Base-by-base conservation (phyloP, 2,113 vertebrate species). In the Oncorhynchus gorbuscha region DNA sequence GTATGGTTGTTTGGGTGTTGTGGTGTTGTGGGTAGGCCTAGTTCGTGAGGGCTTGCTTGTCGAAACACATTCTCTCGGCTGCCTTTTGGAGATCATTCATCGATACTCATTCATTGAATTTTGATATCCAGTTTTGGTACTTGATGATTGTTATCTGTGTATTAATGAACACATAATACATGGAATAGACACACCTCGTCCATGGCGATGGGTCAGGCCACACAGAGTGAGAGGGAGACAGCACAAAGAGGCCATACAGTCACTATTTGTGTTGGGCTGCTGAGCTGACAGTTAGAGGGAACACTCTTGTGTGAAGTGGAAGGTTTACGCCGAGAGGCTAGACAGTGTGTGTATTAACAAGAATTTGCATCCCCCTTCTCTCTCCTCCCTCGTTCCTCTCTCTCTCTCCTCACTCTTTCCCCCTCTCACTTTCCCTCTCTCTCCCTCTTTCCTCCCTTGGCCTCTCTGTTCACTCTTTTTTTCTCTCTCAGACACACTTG, bases 231-330 rank as follows among this genome's bases (percentile, higher is more conserved):
- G 59, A 61, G 18, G 18, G 6, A 61, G 59, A 28, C 30, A 69
- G 28, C 32, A 69, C 28, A 69, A 16, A 8, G 8, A 69, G 20
- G 67, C 20, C 14, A 9, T 8, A 69, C 32, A 9, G 67, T 82
- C 55, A 65, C 69, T 32, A 13, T 83, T 85, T 69, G 73, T 69
- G 69, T 67, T 30, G 75, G 77, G 79, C 83, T 69, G 75, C 83
- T 61, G 58, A 76, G 67, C 39, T 45, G 39, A 45, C 39, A 45
- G 39, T 45, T 45, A 45, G 39, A 45, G 39, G 72, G 79, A 85
- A 85, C 67, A 72, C 80, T 74, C 74, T 80, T 87, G 64, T 80
- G 83, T 28, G 71, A 86, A 86, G 78, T 73, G 71, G 69, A 76
- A 45, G 3, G 61, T 75, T 69, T 79, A 79, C 8, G 8, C 28